Evolutionary conservation across 2,113 vertebrate genomes (phyloP).

Genomic region (Gadus macrocephalus): DNA sequence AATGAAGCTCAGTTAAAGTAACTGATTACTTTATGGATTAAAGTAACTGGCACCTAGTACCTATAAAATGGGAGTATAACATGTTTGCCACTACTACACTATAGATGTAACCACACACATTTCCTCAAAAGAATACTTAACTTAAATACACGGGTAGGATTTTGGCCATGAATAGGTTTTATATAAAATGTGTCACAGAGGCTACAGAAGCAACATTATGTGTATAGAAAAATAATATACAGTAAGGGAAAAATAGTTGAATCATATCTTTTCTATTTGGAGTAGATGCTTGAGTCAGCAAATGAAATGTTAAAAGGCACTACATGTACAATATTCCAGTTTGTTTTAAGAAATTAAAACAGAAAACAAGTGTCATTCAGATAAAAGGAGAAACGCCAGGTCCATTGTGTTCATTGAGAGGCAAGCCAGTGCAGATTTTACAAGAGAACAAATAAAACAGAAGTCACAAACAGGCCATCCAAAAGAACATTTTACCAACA

Average conservation of each 20-base stretch:
- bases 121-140: no score
- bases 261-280: slow-evolving; percentile 57
- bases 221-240: slow-evolving; percentile 72
- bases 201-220: slow-evolving; percentile 66
- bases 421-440: slow-evolving; percentile 63
- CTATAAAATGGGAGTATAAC: no score
- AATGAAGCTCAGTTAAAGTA: no score
- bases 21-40: no score
- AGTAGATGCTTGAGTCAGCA: slow-evolving; percentile 69
- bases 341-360: slow-evolving; percentile 64
- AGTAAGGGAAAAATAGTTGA: slow-evolving; percentile 68
- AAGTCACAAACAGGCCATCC: slow-evolving; percentile 3
- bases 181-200: slow-evolving; percentile 70
- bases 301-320: slow-evolving; percentile 77
- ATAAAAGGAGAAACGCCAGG: slow-evolving; percentile 47
- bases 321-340: slow-evolving; percentile 76
- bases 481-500: not conserved
- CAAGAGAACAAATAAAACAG: slow-evolving; percentile 35
- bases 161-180: slow-evolving; percentile 63
- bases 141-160: slow-evolving; percentile 11
- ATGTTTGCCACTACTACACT: no score
- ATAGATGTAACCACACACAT: no score
- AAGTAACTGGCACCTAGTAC: no score
- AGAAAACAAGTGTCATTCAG: slow-evolving; percentile 46
- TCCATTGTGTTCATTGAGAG: slow-evolving; percentile 53